Evolutionary conservation across 2,113 vertebrate genomes (phyloP).

Genomic region (Pluvianellus socialis): DNA sequence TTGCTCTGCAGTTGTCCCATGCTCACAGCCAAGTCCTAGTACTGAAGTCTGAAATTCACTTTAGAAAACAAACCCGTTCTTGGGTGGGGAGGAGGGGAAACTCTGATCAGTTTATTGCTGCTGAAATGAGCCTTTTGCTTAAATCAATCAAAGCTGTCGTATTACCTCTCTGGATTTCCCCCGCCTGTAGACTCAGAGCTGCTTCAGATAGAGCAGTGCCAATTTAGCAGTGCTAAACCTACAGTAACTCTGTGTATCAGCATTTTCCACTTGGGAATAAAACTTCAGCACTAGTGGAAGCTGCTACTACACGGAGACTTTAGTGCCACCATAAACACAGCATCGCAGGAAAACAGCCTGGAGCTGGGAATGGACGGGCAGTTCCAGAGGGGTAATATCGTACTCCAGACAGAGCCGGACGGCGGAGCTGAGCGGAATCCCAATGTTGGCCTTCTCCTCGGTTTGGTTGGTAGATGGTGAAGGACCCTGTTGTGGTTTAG

Average conservation of each 20-base stretch:
- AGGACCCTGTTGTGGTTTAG: background rate
- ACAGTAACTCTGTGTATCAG: conserved; percentile 34
- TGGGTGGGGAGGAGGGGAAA: background rate
- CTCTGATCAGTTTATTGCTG: background rate
- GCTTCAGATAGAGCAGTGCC: background rate
- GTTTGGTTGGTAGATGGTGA: background rate
- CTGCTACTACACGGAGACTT: background rate
- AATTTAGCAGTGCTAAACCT: conserved; percentile 39
- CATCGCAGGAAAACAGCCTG: conserved; percentile 37
- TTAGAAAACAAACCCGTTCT: background rate
- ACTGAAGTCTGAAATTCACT: background rate
- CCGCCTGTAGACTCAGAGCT: background rate
- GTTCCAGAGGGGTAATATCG: background rate
- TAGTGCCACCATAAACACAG: conserved; percentile 43
- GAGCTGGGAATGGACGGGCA: conserved; percentile 28
- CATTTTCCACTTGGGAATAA: conserved; percentile 32
- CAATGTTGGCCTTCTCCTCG: background rate
- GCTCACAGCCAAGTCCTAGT: background rate
- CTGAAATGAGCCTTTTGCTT: background rate
- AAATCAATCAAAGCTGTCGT: background rate
- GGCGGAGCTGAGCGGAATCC: background rate
- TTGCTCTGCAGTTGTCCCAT: background rate
- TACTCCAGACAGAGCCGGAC: background rate
- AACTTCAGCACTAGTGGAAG: conserved; percentile 2
- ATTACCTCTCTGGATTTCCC: background rate